Percentiles rank a stretch among this genome's conserved stretches.
These are phyloP conservation scores for Hypotaenidia philippensis DNA, from an alignment of 2,797 vertebrate genomes.

Conservation along the genomic window DNA sequence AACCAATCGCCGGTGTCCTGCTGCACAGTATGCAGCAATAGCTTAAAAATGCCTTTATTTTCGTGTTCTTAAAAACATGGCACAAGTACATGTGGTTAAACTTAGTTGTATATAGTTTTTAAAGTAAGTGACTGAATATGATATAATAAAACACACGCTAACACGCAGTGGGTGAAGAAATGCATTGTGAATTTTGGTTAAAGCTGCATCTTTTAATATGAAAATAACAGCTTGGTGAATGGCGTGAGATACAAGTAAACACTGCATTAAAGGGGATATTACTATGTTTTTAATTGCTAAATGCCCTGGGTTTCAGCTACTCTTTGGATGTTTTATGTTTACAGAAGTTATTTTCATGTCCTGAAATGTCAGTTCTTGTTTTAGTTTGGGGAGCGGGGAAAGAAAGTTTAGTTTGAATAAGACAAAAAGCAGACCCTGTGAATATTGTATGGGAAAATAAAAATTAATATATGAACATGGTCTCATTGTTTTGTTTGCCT, in stretches of 20 bases:
- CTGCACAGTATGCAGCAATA: slow-evolving; percentile 27
- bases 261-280: slow-evolving; percentile 61
- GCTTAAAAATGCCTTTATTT: slow-evolving; percentile 68
- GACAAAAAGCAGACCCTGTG: slow-evolving; percentile 64
- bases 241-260: slow-evolving; percentile 27
- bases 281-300: slow-evolving; percentile 57
- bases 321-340: slow-evolving; percentile 66
- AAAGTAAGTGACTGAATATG: slow-evolving; percentile 51
- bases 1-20: slow-evolving; percentile 50
- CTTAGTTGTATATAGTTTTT: slow-evolving; percentile 78
- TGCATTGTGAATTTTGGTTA: slow-evolving; percentile 59
- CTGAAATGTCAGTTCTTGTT: slow-evolving; percentile 45
- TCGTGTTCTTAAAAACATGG: slow-evolving; percentile 63
- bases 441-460: slow-evolving; percentile 77
- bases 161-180: slow-evolving; percentile 55
- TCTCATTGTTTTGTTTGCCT: slow-evolving; percentile 47
- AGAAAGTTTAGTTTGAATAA: slow-evolving; percentile 54
- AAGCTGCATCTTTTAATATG: slow-evolving; percentile 50
- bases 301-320: slow-evolving; percentile 39
- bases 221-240: slow-evolving; percentile 12
- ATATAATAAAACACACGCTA: slow-evolving; percentile 58
- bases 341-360: slow-evolving; percentile 45
- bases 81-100: slow-evolving; percentile 69
- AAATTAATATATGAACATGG: slow-evolving; percentile 75
- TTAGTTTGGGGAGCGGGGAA: neutral